A percentile compares a stretch with the other conserved stretches of the same genome.
phyloP scores from a whole-genome alignment of 2,888 invertebrate genomes.

The Brenthis hecate region DNA sequence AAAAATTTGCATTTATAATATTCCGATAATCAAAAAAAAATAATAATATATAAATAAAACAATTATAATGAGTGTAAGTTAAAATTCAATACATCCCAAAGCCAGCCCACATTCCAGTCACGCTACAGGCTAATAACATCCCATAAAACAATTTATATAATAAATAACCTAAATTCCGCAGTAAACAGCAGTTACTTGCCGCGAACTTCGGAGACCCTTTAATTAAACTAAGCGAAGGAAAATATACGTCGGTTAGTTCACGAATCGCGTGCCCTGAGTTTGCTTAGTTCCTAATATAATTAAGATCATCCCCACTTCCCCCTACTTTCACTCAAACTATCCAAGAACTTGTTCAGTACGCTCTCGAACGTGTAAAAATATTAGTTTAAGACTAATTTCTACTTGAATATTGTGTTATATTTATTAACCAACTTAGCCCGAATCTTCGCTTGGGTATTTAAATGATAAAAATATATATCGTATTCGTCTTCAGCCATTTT shows the following conservation, averaged over 20 bases:
- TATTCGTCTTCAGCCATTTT: no score
- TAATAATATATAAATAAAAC: background rate
- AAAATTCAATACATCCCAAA: slow-evolving; percentile 9
- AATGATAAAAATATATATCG: no score
- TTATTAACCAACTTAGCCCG: background rate
- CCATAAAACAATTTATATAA: slow-evolving; percentile 29
- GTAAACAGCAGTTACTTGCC: slow-evolving; percentile 35
- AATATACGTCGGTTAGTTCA: slow-evolving; percentile 34
- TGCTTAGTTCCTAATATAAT: slow-evolving; percentile 41
- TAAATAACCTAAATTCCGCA: slow-evolving; percentile 35
- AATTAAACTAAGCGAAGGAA: slow-evolving; percentile 40
- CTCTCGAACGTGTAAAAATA: slow-evolving; percentile 2
- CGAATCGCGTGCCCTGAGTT: slow-evolving; percentile 36
- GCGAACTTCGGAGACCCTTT: slow-evolving; percentile 35
- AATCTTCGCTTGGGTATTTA: no score
- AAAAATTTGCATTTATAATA: background rate
- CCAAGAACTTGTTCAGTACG: slow-evolving; percentile 12
- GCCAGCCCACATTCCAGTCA: background rate
- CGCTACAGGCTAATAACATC: slow-evolving; percentile 16
- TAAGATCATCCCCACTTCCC: slow-evolving; percentile 39
- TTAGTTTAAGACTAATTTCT: background rate
- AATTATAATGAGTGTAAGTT: slow-evolving; percentile 6
- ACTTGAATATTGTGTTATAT: no score
- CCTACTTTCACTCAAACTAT: slow-evolving; percentile 20
- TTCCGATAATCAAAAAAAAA: no score